These are phyloP conservation scores for Elephantulus edwardii DNA, from an alignment of 2,113 vertebrate genomes.

Conservation along the genomic window DNA sequence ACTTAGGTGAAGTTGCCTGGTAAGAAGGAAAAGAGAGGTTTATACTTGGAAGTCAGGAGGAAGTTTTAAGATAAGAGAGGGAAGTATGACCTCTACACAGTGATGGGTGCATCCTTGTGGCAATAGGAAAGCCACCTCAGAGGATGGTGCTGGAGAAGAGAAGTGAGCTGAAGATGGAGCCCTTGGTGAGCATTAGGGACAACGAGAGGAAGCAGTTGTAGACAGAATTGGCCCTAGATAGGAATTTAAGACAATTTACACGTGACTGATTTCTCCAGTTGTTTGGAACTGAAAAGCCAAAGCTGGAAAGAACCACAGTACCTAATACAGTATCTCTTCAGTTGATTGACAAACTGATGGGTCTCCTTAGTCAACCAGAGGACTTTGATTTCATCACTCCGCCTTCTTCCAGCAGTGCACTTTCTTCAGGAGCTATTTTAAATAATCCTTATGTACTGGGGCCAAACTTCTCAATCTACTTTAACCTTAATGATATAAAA, in stretches of 20 bases:
- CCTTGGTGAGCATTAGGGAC: neutral
- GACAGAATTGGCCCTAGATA: neutral
- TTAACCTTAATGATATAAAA: neutral
- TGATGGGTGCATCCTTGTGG: neutral
- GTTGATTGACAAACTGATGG: neutral
- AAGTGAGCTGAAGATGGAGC: neutral
- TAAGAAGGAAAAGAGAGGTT: neutral
- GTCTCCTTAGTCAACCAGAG: accelerated
- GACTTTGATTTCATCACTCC: accelerated
- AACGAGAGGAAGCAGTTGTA: neutral
- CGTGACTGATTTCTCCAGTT: neutral
- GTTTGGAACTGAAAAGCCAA: neutral
- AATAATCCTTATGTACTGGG: neutral
- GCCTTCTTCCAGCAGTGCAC: accelerated
- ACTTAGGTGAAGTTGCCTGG: neutral
- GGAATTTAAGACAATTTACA: constrained; percentile 8
- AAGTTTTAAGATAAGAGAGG: no score
- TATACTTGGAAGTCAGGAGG: neutral
- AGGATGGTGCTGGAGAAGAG: neutral
- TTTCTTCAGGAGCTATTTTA: neutral
- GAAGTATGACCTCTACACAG: neutral
- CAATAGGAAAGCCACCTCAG: accelerated
- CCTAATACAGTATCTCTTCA: neutral
- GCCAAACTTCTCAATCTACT: neutral
- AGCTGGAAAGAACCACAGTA: neutral